phyloP scores from a whole-genome alignment of 2,113 vertebrate species.

The Sterrhoptilus dennistouni region DNA sequence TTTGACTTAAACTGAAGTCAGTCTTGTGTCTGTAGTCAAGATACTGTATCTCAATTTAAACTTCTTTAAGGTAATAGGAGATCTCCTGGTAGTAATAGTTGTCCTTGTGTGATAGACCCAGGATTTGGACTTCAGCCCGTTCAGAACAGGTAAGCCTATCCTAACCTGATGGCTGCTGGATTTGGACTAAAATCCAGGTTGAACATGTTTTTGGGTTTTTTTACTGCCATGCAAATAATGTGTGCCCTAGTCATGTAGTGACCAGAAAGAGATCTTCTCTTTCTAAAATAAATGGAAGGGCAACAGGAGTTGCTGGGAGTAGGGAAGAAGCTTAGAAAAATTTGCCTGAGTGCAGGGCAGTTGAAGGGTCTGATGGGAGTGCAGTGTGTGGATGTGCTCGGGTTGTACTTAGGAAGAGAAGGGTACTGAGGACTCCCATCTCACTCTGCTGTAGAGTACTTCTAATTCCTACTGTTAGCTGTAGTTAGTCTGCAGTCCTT shows the following conservation, averaged over 20 bases:
- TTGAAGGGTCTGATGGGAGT: background rate
- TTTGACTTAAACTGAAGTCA: background rate
- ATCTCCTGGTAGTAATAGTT: background rate
- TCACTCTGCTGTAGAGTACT: background rate
- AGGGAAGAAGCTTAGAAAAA: background rate
- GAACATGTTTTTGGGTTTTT: background rate
- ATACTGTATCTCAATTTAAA: background rate
- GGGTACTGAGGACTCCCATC: no score
- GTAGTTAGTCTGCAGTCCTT: background rate
- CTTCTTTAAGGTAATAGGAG: background rate
- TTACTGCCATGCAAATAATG: background rate
- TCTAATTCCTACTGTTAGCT: background rate
- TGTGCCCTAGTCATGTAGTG: background rate
- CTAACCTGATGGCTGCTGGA: background rate
- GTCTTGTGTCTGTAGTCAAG: background rate
- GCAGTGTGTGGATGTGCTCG: accelerated
- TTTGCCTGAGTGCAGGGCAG: background rate
- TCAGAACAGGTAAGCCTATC: background rate
- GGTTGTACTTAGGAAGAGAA: background rate
- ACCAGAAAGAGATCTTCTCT: background rate
- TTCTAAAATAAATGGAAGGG: background rate
- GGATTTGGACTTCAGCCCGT: background rate
- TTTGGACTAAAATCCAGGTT: background rate
- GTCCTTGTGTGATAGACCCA: background rate
- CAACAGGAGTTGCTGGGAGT: background rate